Conservation (phyloP, 2,888 invertebrate species). For the Trichogramma dendrolimi region DNA sequence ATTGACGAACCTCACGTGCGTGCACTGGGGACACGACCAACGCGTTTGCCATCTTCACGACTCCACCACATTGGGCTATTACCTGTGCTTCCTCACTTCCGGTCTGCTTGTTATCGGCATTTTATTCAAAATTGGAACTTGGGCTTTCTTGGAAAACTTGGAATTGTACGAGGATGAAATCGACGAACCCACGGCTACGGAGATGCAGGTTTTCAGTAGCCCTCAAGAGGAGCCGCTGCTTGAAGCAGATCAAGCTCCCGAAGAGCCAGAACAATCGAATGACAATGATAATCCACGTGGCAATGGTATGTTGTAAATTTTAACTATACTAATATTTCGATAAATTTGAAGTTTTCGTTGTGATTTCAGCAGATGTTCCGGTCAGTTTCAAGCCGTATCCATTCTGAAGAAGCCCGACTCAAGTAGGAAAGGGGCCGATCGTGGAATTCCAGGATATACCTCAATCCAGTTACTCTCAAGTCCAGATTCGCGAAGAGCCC, state of each 20-base stretch:
- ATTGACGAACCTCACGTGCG: slow-evolving; percentile 55
- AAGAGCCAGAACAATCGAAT: neutral
- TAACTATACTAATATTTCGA: neutral
- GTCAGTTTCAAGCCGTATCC: slow-evolving; percentile 9
- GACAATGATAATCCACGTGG: neutral
- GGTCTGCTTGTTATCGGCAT: slow-evolving; percentile 51
- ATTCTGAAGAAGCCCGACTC: slow-evolving; percentile 16
- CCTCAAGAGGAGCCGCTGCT: slow-evolving; percentile 34
- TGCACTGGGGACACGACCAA: slow-evolving; percentile 52
- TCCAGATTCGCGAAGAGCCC: neutral
- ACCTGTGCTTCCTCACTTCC: slow-evolving; percentile 54
- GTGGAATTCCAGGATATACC: neutral
- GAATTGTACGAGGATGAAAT: slow-evolving; percentile 41
- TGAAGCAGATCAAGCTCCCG: slow-evolving; percentile 10
- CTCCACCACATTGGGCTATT: slow-evolving; percentile 52
- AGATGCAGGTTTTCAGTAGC: slow-evolving; percentile 31
- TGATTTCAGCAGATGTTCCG: neutral
- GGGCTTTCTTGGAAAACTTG: slow-evolving; percentile 51
- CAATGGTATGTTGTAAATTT: neutral
- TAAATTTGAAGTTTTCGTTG: neutral
- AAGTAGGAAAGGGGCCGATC: slow-evolving; percentile 12
- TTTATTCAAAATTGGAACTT: slow-evolving; percentile 53
- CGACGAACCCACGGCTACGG: slow-evolving; percentile 25
- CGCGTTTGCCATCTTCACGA: slow-evolving; percentile 54
- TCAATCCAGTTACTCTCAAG: neutral